Evolutionary conservation across 2,113 vertebrate genomes (phyloP), one percentile per base, ranked within the genome.

Genomic region (Colossoma macropomum): DNA sequence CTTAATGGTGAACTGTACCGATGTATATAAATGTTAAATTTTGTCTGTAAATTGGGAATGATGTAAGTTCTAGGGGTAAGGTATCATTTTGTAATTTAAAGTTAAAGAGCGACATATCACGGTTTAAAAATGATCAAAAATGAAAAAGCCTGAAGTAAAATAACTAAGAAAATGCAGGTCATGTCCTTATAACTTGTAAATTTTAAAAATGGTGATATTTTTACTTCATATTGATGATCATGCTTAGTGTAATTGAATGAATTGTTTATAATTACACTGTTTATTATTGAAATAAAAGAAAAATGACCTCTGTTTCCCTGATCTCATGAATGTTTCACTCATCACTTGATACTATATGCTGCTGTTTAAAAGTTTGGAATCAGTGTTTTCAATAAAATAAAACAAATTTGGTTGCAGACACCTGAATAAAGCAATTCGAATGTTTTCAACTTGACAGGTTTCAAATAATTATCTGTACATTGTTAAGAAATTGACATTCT

Each of bases 281-380:
- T 99, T 98, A 98, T 97, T 99, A 99, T 98, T 95, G 95, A 95
- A 96, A 98, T 97, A 98, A 97, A 97, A 97, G 94, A 91, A 92
- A 91, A 93, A 91, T 87, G 87, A 91, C 89, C 94, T 92, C 85
- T 90, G 62, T 80, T 65, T 56, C 25, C 71, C 28, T 66, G 68
- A 72, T 32, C 41, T 80, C 34, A 30, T 79, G 62, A 79, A 79
- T 3, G 17, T 2, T 54, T 30, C 13, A 50, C 23, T 25, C 30
- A 68, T 52, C 9, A 16, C 1, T 63, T 50, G 9, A 50, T 38
- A 7, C 7, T 38, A n/a, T n/a, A n/a, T 38, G 34, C 7, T 7
- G 34, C 34, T 38, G 34, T 38, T 38, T 38, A 7, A 7, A 38
- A 38, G 3, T 38, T 3, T 38, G 3, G 34, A n/a, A n/a, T n/a